These are phyloP conservation scores for Pempheris klunzingeri DNA, from an alignment of 2,797 vertebrate genomes.

Conservation along the genomic window DNA sequence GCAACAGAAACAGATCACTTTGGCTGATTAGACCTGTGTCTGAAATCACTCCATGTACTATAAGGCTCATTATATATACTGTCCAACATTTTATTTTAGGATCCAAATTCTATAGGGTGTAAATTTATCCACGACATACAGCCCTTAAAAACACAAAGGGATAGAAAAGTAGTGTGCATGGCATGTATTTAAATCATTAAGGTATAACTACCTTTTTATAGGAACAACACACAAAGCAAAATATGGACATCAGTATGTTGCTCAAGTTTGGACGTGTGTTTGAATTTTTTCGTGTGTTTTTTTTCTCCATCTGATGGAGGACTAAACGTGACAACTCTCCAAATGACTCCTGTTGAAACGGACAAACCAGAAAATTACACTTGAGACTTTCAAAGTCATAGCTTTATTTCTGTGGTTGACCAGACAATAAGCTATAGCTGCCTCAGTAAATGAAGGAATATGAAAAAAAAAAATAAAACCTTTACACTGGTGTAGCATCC, in stretches of 20 bases:
- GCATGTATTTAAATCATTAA: not conserved
- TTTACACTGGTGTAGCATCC: conserved; percentile 28
- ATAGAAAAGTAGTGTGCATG: not conserved
- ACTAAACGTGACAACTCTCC: not conserved
- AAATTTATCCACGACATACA: not conserved
- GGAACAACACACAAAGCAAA: not conserved
- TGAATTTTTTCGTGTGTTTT: not conserved
- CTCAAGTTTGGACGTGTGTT: not conserved
- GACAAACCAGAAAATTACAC: not conserved
- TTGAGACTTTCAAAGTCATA: conserved; percentile 56
- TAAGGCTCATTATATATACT: not conserved
- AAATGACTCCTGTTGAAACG: not conserved
- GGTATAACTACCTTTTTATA: not conserved
- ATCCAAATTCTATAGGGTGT: not conserved
- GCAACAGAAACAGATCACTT: not conserved
- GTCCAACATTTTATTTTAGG: not conserved
- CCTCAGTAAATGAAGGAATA: conserved; percentile 67
- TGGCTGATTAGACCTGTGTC: not conserved
- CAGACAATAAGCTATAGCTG: conserved; percentile 74
- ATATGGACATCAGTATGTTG: not conserved
- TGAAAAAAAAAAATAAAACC: conserved; percentile 18
- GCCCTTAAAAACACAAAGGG: not conserved
- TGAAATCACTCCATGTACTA: not conserved
- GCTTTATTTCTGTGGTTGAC: conserved; percentile 80
- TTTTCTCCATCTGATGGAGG: not conserved